Evolutionary conservation across 2,113 vertebrate genomes (phyloP).

Genomic region (Chitala chitala): DNA sequence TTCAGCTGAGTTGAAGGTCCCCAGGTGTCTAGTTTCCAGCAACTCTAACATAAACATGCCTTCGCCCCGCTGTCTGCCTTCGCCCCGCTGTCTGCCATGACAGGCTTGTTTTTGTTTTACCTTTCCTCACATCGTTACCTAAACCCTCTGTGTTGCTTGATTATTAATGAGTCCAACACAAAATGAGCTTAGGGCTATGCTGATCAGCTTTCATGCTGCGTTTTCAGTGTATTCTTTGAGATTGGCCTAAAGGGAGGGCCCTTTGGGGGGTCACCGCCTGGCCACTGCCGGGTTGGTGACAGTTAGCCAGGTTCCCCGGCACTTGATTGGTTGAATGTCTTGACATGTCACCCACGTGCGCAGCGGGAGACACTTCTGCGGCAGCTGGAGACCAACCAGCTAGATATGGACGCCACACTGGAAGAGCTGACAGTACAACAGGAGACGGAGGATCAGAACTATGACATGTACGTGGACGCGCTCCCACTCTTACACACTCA

Average conservation of each 20-base stretch:
- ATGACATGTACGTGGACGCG: conserved; percentile 63
- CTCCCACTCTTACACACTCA: not conserved
- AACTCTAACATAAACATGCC: not conserved
- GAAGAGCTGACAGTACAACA: conserved; percentile 81
- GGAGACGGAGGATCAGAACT: conserved; percentile 82
- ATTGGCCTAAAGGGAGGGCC: not conserved
- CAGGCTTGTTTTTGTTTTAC: not conserved
- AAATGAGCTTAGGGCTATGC: not conserved
- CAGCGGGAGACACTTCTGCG: conserved; percentile 77
- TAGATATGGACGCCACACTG: conserved; percentile 76
- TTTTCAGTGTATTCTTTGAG: not conserved
- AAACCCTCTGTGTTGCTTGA: not conserved
- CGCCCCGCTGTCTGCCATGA: not conserved
- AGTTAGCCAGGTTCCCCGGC: not conserved
- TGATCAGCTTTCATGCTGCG: conserved; percentile 34
- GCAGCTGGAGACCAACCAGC: conserved; percentile 82
- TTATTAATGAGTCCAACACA: not conserved
- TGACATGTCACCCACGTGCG: not conserved
- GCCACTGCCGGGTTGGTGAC: conserved; percentile 1
- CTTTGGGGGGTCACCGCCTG: not conserved
- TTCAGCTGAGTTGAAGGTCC: no score
- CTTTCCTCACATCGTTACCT: not conserved
- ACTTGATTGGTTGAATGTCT: not conserved
- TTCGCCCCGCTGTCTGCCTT: not conserved
- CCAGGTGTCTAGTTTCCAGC: no score